These are phyloP conservation scores for Heteromormyrus szaboi DNA, from an alignment of 2,797 vertebrate species.

Conservation along the genomic window DNA sequence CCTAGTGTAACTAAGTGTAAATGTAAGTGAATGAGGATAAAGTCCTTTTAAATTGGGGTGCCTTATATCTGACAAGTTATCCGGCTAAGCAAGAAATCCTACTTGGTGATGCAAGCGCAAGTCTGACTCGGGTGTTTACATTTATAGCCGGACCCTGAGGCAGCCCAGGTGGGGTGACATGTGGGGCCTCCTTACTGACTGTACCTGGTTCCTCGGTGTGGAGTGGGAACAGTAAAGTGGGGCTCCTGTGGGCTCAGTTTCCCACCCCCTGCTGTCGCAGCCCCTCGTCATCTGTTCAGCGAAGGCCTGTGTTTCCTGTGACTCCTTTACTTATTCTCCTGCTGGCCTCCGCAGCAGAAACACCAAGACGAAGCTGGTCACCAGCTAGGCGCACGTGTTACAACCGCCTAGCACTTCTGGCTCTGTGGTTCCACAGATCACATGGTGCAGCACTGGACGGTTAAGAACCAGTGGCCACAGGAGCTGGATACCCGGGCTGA, in stretches of 20 bases:
- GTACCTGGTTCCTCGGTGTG: background rate
- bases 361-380: background rate
- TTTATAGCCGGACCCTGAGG: background rate
- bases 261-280: background rate
- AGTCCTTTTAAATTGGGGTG: background rate
- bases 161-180: background rate
- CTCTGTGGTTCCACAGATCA: background rate
- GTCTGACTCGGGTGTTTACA: background rate
- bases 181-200: background rate
- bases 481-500: background rate
- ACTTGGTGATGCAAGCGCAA: background rate
- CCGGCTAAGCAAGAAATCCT: background rate
- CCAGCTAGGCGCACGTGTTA: background rate
- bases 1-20: background rate
- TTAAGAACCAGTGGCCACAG: background rate
- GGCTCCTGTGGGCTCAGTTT: background rate
- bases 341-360: background rate
- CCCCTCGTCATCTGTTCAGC: background rate
- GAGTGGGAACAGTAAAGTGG: background rate
- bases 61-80: background rate
- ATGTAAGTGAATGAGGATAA: background rate
- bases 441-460: background rate
- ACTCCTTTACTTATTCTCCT: background rate
- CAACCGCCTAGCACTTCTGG: background rate
- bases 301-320: background rate